phyloP scores from a whole-genome alignment of 2,797 vertebrate genomes.

The Allobates femoralis region DNA sequence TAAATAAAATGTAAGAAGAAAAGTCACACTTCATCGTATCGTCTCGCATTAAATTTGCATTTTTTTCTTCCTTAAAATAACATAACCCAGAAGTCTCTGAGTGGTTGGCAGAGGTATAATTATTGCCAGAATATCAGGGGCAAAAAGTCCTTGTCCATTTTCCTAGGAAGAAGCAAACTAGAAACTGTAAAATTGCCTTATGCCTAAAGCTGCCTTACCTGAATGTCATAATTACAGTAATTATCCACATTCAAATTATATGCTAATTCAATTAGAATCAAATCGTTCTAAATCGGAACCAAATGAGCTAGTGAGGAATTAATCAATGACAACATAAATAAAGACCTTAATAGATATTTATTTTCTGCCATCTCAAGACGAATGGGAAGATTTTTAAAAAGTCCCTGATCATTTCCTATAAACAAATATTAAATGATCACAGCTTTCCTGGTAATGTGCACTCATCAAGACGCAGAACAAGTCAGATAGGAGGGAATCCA shows the following conservation, averaged over 20 bases:
- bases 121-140: slow-evolving; percentile 75
- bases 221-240: slow-evolving; percentile 89
- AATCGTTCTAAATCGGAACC: slow-evolving; percentile 88
- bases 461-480: slow-evolving; percentile 1
- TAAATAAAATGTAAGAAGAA: not conserved
- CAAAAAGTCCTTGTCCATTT: slow-evolving; percentile 78
- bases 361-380: slow-evolving; percentile 78
- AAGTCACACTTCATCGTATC: not conserved
- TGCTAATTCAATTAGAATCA: slow-evolving; percentile 90
- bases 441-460: slow-evolving; percentile 19
- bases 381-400: slow-evolving; percentile 70
- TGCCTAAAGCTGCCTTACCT: slow-evolving; percentile 86
- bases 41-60: slow-evolving; percentile 15
- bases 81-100: slow-evolving; percentile 66
- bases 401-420: slow-evolving; percentile 75
- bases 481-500: not conserved
- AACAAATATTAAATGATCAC: slow-evolving; percentile 51
- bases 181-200: slow-evolving; percentile 82
- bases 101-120: slow-evolving; percentile 76
- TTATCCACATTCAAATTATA: slow-evolving; percentile 89
- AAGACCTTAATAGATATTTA: slow-evolving; percentile 84
- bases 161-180: slow-evolving; percentile 75
- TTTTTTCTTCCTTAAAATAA: slow-evolving; percentile 69
- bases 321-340: slow-evolving; percentile 90
- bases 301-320: slow-evolving; percentile 86